A percentile compares a stretch with the other conserved stretches of the same genome.
These are phyloP conservation scores for Ophiodon elongatus DNA, from an alignment of 2,113 vertebrate genomes.

Conservation along the genomic window DNA sequence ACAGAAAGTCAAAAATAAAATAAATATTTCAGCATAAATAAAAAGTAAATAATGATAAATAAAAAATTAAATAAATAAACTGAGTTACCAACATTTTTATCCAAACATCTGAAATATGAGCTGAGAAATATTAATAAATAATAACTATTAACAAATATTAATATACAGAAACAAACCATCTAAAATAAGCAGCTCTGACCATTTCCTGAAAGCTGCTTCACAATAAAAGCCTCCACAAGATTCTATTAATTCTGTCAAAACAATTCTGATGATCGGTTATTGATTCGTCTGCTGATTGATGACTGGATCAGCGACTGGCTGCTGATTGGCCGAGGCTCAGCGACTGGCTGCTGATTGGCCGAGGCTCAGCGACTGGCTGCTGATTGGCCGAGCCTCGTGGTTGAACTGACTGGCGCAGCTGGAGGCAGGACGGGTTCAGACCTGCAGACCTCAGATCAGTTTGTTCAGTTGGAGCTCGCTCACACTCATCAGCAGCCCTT, in stretches of 20 bases:
- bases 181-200: not conserved
- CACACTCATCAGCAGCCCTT: not conserved
- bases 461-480: not conserved
- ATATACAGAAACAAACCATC: not conserved
- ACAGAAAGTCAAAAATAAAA: not conserved
- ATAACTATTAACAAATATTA: not conserved
- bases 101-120: too few relatives aligned
- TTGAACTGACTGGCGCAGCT: not conserved
- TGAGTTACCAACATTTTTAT: too few relatives aligned
- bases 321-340: too few relatives aligned
- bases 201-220: not conserved
- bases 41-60: not conserved
- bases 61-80: too few relatives aligned
- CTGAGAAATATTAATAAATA: not conserved
- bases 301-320: too few relatives aligned
- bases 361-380: too few relatives aligned
- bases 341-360: not conserved
- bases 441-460: not conserved
- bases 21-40: constrained; percentile 28
- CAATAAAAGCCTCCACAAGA: not conserved
- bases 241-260: too few relatives aligned
- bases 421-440: not conserved
- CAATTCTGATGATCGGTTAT: too few relatives aligned
- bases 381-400: not conserved
- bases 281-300: too few relatives aligned